Conservation (phyloP, 2,797 vertebrate genomes). For the Novumbra hubbsi region DNA sequence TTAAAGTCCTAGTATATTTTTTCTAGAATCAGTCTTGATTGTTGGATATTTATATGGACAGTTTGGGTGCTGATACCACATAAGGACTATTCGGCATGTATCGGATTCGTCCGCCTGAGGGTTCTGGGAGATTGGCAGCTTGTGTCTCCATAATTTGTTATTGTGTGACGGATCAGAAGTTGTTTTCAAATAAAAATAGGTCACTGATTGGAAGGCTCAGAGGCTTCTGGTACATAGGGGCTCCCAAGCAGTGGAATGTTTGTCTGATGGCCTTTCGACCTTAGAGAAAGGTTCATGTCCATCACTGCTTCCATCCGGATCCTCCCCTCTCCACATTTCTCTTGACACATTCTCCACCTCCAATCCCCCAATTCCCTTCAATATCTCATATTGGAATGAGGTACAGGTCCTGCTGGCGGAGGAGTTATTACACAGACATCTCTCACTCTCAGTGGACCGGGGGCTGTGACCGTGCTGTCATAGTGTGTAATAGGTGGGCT, state of each 20-base stretch:
- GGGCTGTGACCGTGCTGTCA: no score
- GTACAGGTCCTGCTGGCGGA: no score
- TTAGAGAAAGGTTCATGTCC: not conserved
- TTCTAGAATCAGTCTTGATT: no score
- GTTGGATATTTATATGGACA: no score
- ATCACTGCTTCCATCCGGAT: conserved; percentile 21
- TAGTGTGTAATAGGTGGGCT: not conserved
- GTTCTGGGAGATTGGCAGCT: no score
- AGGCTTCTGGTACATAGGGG: not conserved
- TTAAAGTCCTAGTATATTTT: no score
- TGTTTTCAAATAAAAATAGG: not conserved
- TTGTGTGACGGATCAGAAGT: not conserved
- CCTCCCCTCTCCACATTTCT: conserved; percentile 10
- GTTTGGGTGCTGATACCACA: no score
- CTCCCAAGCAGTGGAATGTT: not conserved
- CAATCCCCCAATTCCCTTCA: not conserved
- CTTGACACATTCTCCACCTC: not conserved
- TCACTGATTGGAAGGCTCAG: conserved; percentile 14
- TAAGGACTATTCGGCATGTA: no score
- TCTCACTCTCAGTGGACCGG: no score
- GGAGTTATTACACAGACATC: no score
- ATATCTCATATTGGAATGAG: no score
- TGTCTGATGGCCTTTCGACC: conserved; percentile 1
- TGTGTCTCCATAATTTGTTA: not conserved
- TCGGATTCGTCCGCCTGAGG: no score